Conservation (phyloP, 2,797 vertebrate genomes). For the Sebastes hubbsi region DNA sequence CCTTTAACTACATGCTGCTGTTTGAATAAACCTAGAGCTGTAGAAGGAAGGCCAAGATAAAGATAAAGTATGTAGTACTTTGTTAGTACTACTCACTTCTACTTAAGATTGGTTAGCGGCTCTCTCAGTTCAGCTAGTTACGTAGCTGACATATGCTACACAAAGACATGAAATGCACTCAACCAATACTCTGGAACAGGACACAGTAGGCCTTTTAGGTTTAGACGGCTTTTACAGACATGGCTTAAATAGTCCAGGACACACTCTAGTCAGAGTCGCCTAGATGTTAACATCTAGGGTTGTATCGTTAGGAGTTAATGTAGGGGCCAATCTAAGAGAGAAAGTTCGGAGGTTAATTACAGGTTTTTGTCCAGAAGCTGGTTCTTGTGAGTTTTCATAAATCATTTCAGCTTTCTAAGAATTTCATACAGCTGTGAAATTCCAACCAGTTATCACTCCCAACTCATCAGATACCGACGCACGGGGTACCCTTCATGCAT, state of each 20-base stretch:
- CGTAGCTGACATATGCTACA: neutral
- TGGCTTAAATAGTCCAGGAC: slow-evolving; percentile 15
- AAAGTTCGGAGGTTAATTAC: neutral
- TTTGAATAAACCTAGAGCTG: neutral
- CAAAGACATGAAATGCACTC: neutral
- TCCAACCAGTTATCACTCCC: too few species aligned
- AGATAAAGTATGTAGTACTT: slow-evolving; percentile 4
- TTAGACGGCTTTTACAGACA: slow-evolving; percentile 12
- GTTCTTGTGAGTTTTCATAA: neutral
- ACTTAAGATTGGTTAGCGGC: neutral
- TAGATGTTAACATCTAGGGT: neutral
- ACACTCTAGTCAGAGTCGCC: neutral
- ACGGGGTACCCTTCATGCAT: too few species aligned
- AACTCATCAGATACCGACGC: too few species aligned
- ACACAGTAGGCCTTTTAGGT: neutral
- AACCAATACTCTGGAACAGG: neutral
- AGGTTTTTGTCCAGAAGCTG: neutral
- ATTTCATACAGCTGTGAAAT: neutral
- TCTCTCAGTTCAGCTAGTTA: neutral
- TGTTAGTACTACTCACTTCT: neutral
- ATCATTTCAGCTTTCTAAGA: neutral
- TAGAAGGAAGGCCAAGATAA: slow-evolving; percentile 10
- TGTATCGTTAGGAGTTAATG: neutral
- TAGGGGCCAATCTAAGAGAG: neutral
- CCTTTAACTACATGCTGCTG: neutral